Evolutionary conservation across 2,797 vertebrate species (phyloP), one percentile per base, ranked within the genome.

Genomic region (Sphaeramia orbicularis): DNA sequence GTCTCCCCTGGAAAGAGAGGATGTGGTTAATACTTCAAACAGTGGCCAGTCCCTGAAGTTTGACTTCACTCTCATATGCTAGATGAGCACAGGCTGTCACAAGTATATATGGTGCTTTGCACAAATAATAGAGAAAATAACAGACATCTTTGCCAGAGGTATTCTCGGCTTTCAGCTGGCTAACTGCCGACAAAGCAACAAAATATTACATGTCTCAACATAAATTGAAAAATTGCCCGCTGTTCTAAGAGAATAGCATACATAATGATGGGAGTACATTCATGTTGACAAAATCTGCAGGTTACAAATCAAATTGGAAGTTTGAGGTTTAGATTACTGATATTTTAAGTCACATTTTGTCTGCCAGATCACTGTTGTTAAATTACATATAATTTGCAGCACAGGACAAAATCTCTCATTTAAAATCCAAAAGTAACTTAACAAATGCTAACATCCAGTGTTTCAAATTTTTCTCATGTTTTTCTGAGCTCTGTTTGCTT

Each of bases 1-100:
- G 96, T 95, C 96, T 99, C 95, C 97, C 96, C 98, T 99, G 97
- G 92, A 96, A 96, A 98, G 94, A 99, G 93, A 95, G 90, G 89
- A 94, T 65, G 87, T 78, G 89, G 91, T 94, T 93, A 93, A 94
- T 92, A 93, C 78, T 85, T 80, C 64, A 86, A 89, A 71, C 84
- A 83, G 77, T 72, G 72, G 81, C 86, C 72, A 74, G 63, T 74
- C 59, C 58, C 78, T 54, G 74, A 73, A 78, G 49, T 71, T 80
- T 78, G 78, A 88, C 63, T 84, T 73, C 74, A 78, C 13, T 74
- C 41, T 61, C 68, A 76, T 8, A 62, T 72, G 48, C 49, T 65
- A 54, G 15, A 55, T 53, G 35, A 73, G 43, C 53, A 66, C 21
- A 56, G 10, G 41, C 52, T 66, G 65, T 64, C 36, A 62, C 64